Evolutionary conservation across 2,797 vertebrate genomes (phyloP), one percentile per base, ranked within the genome.

Genomic region (Gallirallus australis): DNA sequence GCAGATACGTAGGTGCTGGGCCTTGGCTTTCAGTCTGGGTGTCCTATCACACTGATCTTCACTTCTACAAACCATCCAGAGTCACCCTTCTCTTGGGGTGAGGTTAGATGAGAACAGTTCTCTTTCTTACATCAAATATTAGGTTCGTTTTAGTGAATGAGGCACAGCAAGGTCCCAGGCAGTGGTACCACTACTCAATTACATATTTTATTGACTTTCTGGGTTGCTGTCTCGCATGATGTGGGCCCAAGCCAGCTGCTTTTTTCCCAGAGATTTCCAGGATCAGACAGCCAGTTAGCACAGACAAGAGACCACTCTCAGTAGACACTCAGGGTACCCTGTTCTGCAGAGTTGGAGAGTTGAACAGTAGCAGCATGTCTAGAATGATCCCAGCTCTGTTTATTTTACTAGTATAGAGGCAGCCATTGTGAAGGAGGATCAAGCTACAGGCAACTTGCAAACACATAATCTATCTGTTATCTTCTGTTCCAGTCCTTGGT

Each of bases 401-500:
- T 79, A 30, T 48, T 61, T 78, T 42, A 16, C n/a, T 59, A 18
- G 20, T 31, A 19, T 9, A 30, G 35, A 10, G 8, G 52, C 42
- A 75, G 52, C 28, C 24, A 6, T 64, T 54, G 25, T 20, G 33
- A 39, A 69, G 56, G 12, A 87, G 31, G 50, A 33, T 54, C 42
- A 68, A 64, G 60, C 40, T 71, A 45, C 30, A 45, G 59, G 37
- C 7, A 68, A 70, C 63, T 4, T 63, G 52, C 47, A 57, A 20
- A 11, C 7, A 5, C 15, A 28, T 76, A n/a, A 89, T 35, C 6
- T 40, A 42, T 16, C 18, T 78, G 30, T 86, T 93, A 24, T 89
- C 54, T 96, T 94, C 77, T 73, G 27, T 97, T 97, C 42, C 90
- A 97, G 97, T 31, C 70, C 48, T 94, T 98, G 95, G 69, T 95